These are phyloP conservation scores for Steinernema khuongi DNA, from an alignment of 1,140 invertebrate species.

Conservation along the genomic window DNA sequence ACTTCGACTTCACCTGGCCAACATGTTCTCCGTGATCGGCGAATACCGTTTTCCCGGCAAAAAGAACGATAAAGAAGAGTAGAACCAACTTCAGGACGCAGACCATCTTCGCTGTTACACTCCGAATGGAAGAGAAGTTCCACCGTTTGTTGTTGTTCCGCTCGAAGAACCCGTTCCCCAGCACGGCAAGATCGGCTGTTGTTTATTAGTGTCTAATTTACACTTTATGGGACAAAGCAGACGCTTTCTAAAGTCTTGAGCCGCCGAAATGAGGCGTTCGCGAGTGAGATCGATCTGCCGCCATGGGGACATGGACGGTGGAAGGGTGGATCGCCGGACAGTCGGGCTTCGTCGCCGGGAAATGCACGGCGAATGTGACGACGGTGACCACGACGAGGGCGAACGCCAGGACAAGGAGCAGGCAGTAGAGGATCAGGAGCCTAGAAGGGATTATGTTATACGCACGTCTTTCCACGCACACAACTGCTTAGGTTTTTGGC, in stretches of 20 bases:
- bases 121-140: neutral
- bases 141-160: neutral
- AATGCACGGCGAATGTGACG: neutral
- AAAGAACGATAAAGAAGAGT: neutral
- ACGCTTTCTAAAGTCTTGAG: neutral
- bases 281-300: neutral
- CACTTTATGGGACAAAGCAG: neutral
- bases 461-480: neutral
- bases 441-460: neutral
- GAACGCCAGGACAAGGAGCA: neutral
- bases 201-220: neutral
- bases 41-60: neutral
- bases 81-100: neutral
- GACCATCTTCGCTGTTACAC: neutral
- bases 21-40: neutral
- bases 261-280: neutral
- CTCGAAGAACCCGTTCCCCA: neutral
- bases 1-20: neutral
- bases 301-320: neutral
- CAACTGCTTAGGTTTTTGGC: neutral
- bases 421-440: neutral
- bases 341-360: neutral
- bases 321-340: neutral
- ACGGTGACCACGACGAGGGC: neutral
- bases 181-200: neutral